Base-by-base conservation (phyloP, 2,113 vertebrate genomes). In the Scortum barcoo region DNA sequence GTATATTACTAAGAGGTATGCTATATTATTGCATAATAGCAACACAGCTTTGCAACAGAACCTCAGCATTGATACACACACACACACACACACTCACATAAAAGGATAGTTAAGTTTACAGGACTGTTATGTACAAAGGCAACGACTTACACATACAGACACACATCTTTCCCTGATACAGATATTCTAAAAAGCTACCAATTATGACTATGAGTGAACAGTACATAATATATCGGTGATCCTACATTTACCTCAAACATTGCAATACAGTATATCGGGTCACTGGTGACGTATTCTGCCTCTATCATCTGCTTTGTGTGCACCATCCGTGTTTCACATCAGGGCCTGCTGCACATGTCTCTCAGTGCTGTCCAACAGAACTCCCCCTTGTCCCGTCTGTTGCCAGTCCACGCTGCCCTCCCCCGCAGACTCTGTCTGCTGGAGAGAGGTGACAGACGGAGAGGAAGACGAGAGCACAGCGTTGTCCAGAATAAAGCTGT, bases 91-190 rank as follows among this genome's bases (percentile, higher is more conserved):
- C 30, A 86, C 80, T 73, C 67, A 85, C 72, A 82, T 56, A 87
- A 80, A 92, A 89, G 68, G 73, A 78, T 89, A 81, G 85, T 90
- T 86, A 80, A 72, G 70, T 89, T 87, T 73, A 86, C 81, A 88
- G 57, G 88, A 93, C 88, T 77, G 85, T 86, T 94, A 92, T 94
- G 83, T 94, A 94, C 93, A 95, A 93, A 95, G 87, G 84, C 75
- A 90, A 90, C 73, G 78, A 86, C 71, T 71, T 70, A 88, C 71
- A 91, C 82, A 81, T 38, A 91, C 78, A 85, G 48, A 81, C 67
- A 80, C 76, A 78, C 42, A 82, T 63, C 42, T 89, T 88, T 94
- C 94, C 92, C 91, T 93, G 92, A 93, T 89, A 93, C 87, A 87
- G 76, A 89, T 81, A 85, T 70, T 94, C 91, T 94, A 94, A 90